phyloP scores from a whole-genome alignment of 2,888 invertebrate genomes.

The Caenorhabditis angaria region DNA sequence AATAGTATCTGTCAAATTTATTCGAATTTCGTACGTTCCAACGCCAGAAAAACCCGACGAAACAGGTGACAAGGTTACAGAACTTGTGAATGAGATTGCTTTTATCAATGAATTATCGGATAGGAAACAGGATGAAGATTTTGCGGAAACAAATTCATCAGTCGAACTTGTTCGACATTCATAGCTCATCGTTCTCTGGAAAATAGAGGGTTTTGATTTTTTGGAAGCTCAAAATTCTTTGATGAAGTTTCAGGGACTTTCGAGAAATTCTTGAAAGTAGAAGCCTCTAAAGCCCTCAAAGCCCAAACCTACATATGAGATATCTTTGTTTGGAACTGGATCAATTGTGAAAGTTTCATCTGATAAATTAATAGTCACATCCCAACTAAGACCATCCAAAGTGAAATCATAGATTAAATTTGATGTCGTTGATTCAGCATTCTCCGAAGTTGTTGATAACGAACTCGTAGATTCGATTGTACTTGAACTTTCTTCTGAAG shows the following conservation, averaged over 20 bases:
- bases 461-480: conserved; percentile 1
- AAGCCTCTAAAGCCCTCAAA: not conserved
- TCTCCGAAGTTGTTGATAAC: not conserved
- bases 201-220: not conserved
- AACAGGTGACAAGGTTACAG: not conserved
- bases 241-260: not conserved
- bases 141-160: conserved; percentile 10
- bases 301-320: not conserved
- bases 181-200: conserved; percentile 21
- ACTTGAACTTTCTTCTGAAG: conserved; percentile 2
- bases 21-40: conserved; percentile 21
- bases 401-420: conserved; percentile 19
- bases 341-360: conserved; percentile 8
- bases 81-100: conserved; percentile 6
- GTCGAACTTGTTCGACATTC: conserved; percentile 16
- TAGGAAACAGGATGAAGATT: not conserved
- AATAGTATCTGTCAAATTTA: conserved; percentile 15
- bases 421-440: not conserved
- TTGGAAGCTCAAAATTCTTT: not conserved
- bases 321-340: conserved; percentile 26
- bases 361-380: conserved; percentile 13
- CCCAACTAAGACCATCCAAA: conserved; percentile 15
- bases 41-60: conserved; percentile 9
- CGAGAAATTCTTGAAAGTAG: not conserved
- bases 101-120: not conserved